Evolutionary conservation across 2,888 invertebrate species (phyloP).

Genomic region (Orthosia cruda): DNA sequence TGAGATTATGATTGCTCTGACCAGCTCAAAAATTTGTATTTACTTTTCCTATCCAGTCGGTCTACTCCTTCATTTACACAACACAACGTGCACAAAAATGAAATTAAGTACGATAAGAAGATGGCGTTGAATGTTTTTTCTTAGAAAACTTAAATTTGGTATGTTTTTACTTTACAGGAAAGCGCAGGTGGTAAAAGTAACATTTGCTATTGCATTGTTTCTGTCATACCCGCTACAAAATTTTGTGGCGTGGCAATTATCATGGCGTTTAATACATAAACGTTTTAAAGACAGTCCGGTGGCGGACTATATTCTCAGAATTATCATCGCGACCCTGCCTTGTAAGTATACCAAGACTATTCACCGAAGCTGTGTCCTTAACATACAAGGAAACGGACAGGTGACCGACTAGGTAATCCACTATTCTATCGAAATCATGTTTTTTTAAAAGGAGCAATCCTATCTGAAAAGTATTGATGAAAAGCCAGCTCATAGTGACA

Average conservation of each 20-base stretch:
- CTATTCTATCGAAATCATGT: too few relatives aligned
- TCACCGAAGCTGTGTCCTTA: background rate
- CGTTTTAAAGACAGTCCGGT: fast-evolving
- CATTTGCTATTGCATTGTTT: constrained; percentile 94
- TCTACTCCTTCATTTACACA: too few relatives aligned
- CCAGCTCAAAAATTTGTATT: too few relatives aligned
- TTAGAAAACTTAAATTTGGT: background rate
- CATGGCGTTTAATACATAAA: constrained; percentile 89
- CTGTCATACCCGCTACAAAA: constrained; percentile 97
- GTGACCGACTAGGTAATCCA: too few relatives aligned
- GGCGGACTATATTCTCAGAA: constrained; percentile 5
- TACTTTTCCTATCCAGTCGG: too few relatives aligned
- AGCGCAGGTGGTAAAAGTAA: constrained; percentile 92
- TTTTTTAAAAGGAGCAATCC: too few relatives aligned
- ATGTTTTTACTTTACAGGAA: constrained; percentile 85
- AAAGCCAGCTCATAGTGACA: too few relatives aligned
- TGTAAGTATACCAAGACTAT: constrained; percentile 33
- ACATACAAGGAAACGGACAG: too few relatives aligned
- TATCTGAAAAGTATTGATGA: too few relatives aligned
- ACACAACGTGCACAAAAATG: too few relatives aligned
- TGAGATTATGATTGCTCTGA: too few relatives aligned
- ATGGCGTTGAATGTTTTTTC: background rate
- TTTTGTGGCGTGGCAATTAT: constrained; percentile 96
- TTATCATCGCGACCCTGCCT: background rate
- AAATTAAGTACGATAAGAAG: too few relatives aligned